Evolutionary conservation across 1,140 invertebrate genomes (phyloP), one percentile per base, ranked within the genome.

Genomic region (Trypoxylus dichotomus): DNA sequence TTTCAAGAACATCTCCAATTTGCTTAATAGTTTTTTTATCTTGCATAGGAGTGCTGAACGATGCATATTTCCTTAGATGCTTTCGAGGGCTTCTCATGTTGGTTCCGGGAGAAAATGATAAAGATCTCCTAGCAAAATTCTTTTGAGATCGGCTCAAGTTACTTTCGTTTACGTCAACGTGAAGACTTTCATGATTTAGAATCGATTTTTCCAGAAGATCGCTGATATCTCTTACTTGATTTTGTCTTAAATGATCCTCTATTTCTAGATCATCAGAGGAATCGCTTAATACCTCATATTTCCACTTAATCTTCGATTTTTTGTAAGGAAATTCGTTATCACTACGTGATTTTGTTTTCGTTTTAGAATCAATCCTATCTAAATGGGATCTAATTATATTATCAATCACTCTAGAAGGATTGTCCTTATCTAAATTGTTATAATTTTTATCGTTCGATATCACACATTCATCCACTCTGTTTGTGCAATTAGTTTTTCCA

Each of bases 231-330:
- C 0, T n/a, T 13, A 68, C 27, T 27, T 29, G 32, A 5, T 7
- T 37, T 2, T 5, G 32, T 2, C 5, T 27, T 29, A 68, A n/a
- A n/a, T 27, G 5, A 68, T 68, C 2, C 11, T 6, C 8, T 3
- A 0, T 24, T 27, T 68, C 60, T 37, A 37, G 10, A 25, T 68
- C 19, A 68, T 68, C 60, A 13, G 60, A n/a, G 15, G 47, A 68
- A 68, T 68, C 60, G 2, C 60, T 68, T 29, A 68, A 27, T 7
- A 68, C 11, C 24, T 68, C 60, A 68, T 68, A 68, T 68, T 68
- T 68, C 6, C 60, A 2, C 13, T 68, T 68, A 29, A 27, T 24
- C 11, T 68, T 25, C 7, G 5, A 10, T 24, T 68, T 68, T 24
- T 68, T 68, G 13, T 6, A 3, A 7, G 10, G 11, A 68, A 29